Percentiles rank a stretch among this genome's conserved stretches.
Evolutionary conservation across 1,140 invertebrate species (phyloP).

Genomic region (Drosophila orosa): DNA sequence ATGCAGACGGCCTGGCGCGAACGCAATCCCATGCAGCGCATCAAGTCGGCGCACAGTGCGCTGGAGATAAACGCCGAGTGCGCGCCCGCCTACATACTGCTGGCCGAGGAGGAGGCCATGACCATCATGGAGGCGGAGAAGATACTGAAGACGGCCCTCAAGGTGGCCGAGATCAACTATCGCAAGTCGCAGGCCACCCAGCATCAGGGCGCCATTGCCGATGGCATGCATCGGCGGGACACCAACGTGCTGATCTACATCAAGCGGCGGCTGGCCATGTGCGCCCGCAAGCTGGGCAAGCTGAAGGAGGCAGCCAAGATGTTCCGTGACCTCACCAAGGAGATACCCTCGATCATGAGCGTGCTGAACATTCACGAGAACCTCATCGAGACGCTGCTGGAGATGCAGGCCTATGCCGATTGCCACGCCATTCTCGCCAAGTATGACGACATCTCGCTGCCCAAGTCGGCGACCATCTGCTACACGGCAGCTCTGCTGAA

Average conservation of each 20-base stretch:
- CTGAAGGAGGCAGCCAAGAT: slow-evolving; percentile 98
- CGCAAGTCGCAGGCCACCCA: slow-evolving; percentile 89
- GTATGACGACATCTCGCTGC: slow-evolving; percentile 98
- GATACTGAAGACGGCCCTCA: slow-evolving; percentile 94
- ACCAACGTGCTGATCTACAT: slow-evolving; percentile 98
- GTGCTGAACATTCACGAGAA: slow-evolving; percentile 99
- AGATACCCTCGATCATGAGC: slow-evolving; percentile 96
- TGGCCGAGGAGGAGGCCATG: slow-evolving; percentile 98
- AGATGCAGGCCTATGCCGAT: slow-evolving; percentile 98
- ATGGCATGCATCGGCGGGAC: slow-evolving; percentile 94
- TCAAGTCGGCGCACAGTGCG: slow-evolving; percentile 96
- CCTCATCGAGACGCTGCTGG: slow-evolving; percentile 96
- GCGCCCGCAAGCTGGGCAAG: slow-evolving; percentile 96
- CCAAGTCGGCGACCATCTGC: slow-evolving; percentile 98
- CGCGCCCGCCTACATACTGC: slow-evolving; percentile 96
- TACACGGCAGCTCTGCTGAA: slow-evolving; percentile 98
- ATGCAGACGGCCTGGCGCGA: slow-evolving; percentile 99
- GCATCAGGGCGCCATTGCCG: slow-evolving; percentile 91
- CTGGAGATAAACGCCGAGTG: slow-evolving; percentile 96
- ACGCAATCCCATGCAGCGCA: slow-evolving; percentile 94
- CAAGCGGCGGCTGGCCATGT: slow-evolving; percentile 97
- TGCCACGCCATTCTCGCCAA: slow-evolving; percentile 96
- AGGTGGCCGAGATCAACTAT: slow-evolving; percentile 94
- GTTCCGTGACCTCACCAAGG: slow-evolving; percentile 98
- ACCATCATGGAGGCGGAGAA: slow-evolving; percentile 96